phyloP scores from a whole-genome alignment of 2,888 invertebrate species.

The Andrena bucephala region DNA sequence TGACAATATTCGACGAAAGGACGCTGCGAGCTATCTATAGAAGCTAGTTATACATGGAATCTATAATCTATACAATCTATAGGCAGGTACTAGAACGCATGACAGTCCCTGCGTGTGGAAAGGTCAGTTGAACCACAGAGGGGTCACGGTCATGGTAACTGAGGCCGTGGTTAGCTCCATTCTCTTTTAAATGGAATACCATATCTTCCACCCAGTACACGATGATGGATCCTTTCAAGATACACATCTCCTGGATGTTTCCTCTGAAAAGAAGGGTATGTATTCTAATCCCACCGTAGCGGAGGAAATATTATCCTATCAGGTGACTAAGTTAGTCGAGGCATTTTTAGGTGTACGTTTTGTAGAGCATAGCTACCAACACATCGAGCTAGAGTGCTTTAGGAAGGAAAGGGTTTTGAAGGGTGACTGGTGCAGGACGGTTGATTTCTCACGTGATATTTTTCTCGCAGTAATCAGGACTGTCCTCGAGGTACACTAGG shows the following conservation, averaged over 20 bases:
- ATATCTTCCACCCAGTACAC: not conserved
- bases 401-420: not conserved
- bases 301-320: not conserved
- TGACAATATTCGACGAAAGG: not conserved
- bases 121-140: not conserved
- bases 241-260: not conserved
- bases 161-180: not conserved
- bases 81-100: not conserved
- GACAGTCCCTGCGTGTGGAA: slow-evolving; percentile 1
- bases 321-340: not conserved
- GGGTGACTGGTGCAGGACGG: not conserved
- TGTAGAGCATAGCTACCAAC: not conserved
- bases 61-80: not conserved
- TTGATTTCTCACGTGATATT: slow-evolving; percentile 90
- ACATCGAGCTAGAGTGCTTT: not conserved
- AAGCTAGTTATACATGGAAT: not conserved
- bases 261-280: not conserved
- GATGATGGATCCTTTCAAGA: not conserved
- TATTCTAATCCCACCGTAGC: not conserved
- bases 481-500: slow-evolving; percentile 95
- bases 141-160: not conserved
- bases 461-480: slow-evolving; percentile 95
- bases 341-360: not conserved
- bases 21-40: slow-evolving; percentile 1
- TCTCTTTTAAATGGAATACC: not conserved